phyloP scores from a whole-genome alignment of 2,113 vertebrate genomes.

The Lynx canadensis region DNA sequence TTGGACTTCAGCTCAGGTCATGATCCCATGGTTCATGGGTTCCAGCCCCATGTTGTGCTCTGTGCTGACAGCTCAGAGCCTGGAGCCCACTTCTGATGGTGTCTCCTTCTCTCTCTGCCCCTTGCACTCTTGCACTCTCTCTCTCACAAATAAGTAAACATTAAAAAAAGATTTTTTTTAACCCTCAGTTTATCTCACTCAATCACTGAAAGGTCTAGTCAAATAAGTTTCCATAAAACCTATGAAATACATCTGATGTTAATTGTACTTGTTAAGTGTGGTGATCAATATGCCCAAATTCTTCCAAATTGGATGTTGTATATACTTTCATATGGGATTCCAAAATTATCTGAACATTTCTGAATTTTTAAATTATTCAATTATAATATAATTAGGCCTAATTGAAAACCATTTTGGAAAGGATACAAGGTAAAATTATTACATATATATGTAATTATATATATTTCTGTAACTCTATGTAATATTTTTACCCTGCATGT shows the following conservation, averaged over 20 bases:
- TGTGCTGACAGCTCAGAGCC: too few species aligned
- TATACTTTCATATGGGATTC: background rate
- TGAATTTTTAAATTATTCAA: background rate
- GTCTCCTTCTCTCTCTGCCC: too few species aligned
- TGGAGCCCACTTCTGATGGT: too few species aligned
- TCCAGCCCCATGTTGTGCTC: too few species aligned
- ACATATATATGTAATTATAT: background rate
- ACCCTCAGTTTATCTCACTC: background rate
- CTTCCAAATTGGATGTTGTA: background rate
- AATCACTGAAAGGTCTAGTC: background rate
- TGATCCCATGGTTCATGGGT: too few species aligned
- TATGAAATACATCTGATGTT: background rate
- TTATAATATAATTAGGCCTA: slow-evolving; percentile 4
- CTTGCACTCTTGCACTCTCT: too few species aligned
- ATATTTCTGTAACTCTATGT: background rate
- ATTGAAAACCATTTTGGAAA: background rate
- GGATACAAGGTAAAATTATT: background rate
- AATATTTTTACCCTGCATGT: background rate
- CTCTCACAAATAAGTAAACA: too few species aligned
- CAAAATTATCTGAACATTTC: background rate
- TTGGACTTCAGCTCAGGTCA: too few species aligned
- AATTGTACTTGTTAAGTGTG: background rate
- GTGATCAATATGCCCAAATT: background rate
- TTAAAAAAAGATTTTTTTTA: background rate
- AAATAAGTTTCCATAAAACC: background rate